Base-by-base conservation (phyloP, 2,113 vertebrate species). In the Trochalopteron elliotii region DNA sequence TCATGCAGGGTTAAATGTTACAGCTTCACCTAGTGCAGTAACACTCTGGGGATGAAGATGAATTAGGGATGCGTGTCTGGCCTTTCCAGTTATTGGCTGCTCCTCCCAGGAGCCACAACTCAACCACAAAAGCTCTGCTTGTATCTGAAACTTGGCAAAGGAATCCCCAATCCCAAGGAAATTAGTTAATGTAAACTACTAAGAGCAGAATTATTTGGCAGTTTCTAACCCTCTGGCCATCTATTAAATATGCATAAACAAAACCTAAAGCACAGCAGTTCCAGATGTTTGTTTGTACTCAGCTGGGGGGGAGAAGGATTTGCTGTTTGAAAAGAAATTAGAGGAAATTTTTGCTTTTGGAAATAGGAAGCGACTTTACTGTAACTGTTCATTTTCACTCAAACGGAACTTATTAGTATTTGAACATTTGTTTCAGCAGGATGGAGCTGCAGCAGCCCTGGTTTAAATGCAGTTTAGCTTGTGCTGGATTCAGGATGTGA, bases 271-370 rank as follows among this genome's bases (percentile, higher is more conserved):
- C 65, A 47, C 89, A 89, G 80, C 83, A 71, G 91, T 95, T 95
- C 86, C 91, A 94, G 89, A 84, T 97, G 94, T 87, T 96, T 96
- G 64, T 91, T 96, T 95, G 71, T 80, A 76, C 85, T 95, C 92
- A 47, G 79, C 49, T 63, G 24, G 78, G 25, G 57, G n/a, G n/a
- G 20, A 2, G 12, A 61, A 90, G 68, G 31, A 59, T 78, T 95
- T 92, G 77, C 52, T 75, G 18, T 56, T 92, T 87, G 42, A 84
- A 84, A 87, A 64, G 19, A 91, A 94, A 92, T 80, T 44, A 74
- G 85, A 94, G 83, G 72, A 82, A 80, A 89, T 59, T 55, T 81
- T 92, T 96, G n/a, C 69, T 87, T 83, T 92, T 83, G 53, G 49
- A 94, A 87, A 61, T 56, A 44, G 68, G 71, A 90, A 77, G 39